Evolutionary conservation across 2,888 invertebrate genomes (phyloP).

Genomic region (Chrysina gloriosa): DNA sequence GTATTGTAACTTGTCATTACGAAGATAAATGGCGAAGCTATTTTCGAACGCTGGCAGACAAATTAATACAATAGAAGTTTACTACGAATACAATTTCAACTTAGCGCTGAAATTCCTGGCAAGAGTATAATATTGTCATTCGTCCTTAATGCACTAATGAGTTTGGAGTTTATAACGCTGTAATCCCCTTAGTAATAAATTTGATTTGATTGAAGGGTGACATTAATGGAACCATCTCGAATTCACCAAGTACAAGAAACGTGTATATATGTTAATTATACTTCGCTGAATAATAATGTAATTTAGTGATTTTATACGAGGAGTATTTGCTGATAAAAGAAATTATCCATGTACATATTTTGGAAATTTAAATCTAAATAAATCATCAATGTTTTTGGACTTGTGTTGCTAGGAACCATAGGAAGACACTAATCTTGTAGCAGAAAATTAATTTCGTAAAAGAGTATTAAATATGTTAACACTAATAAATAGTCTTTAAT

Average conservation of each 20-base stretch:
- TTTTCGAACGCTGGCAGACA: constrained; percentile 10
- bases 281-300: too few relatives aligned
- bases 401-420: too few relatives aligned
- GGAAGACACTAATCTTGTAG: too few relatives aligned
- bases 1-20: background rate
- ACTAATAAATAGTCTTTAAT: too few relatives aligned
- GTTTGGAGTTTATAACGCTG: background rate
- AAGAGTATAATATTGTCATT: background rate
- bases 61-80: constrained; percentile 9
- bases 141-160: background rate
- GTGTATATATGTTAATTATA: background rate
- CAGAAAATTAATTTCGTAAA: too few relatives aligned
- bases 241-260: background rate
- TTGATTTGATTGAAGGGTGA: background rate
- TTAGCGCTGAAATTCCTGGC: background rate
- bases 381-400: too few relatives aligned
- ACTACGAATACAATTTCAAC: constrained; percentile 9
- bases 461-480: too few relatives aligned
- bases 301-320: too few relatives aligned
- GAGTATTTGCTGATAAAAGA: too few relatives aligned
- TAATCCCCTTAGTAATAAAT: constrained; percentile 11
- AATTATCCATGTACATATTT: too few relatives aligned
- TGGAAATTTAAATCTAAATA: too few relatives aligned
- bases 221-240: background rate
- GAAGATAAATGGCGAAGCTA: background rate